Percentiles rank a stretch among this genome's conserved stretches.
phyloP scores from a whole-genome alignment of 1,140 invertebrate genomes.

The Tetramorium alpestre region DNA sequence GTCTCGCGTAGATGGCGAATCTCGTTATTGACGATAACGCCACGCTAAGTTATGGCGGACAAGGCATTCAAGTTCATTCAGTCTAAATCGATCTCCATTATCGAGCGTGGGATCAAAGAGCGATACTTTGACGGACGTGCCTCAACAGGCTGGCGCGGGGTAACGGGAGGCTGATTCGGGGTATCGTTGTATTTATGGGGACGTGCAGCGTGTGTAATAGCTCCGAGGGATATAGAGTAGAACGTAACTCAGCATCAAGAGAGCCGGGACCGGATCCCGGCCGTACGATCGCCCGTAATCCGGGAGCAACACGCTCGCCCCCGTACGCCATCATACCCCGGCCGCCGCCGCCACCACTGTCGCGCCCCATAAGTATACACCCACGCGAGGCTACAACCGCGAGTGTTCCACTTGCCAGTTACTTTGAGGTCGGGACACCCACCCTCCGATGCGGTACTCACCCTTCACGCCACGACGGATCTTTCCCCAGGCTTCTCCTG shows the following conservation, averaged over 20 bases:
- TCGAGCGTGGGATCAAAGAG: background rate
- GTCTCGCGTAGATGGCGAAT: no score
- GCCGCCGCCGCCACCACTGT: background rate
- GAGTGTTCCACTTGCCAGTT: slow-evolving; percentile 76
- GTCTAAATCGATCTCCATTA: slow-evolving; percentile 23
- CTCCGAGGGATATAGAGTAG: slow-evolving; percentile 78
- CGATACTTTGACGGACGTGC: slow-evolving; percentile 51
- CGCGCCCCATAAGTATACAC: slow-evolving; percentile 76
- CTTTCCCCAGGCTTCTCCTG: slow-evolving; percentile 46
- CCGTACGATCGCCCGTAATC: slow-evolving; percentile 78
- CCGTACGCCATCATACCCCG: slow-evolving; percentile 49
- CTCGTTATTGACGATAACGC: background rate
- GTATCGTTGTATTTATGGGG: slow-evolving; percentile 76
- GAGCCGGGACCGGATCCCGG: slow-evolving; percentile 34
- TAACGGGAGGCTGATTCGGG: slow-evolving; percentile 45
- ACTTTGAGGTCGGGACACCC: slow-evolving; percentile 72
- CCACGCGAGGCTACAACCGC: slow-evolving; percentile 62
- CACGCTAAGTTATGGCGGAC: background rate
- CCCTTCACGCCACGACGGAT: slow-evolving; percentile 28
- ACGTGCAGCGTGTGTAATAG: slow-evolving; percentile 77
- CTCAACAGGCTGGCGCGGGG: slow-evolving; percentile 30
- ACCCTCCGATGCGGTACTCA: background rate
- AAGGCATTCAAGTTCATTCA: background rate
- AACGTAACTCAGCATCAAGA: slow-evolving; percentile 82
- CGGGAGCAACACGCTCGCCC: slow-evolving; percentile 76